Conservation (phyloP, 2,797 vertebrate genomes). For the Microctenopoma stevenorrisi region DNA sequence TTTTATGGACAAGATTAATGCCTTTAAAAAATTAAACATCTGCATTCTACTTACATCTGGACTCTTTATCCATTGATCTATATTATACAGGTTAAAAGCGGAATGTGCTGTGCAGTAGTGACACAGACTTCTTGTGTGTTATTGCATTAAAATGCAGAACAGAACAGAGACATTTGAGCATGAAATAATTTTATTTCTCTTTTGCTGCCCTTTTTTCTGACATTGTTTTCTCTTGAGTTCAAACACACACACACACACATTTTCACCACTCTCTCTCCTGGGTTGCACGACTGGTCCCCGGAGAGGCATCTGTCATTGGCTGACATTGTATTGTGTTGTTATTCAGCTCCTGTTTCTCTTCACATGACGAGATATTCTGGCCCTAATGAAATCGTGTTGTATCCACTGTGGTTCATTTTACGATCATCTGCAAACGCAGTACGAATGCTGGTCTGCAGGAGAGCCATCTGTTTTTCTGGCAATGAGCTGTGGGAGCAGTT, state of each 20-base stretch:
- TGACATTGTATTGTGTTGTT: constrained; percentile 71
- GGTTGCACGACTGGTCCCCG: constrained; percentile 45
- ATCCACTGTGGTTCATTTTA: constrained; percentile 53
- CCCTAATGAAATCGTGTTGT: constrained; percentile 45
- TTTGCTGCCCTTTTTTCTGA: neutral
- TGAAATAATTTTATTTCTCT: neutral
- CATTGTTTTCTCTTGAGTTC: neutral
- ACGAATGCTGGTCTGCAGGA: constrained; percentile 43
- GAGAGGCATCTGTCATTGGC: constrained; percentile 68
- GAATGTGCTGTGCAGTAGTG: neutral
- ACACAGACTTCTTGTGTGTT: neutral
- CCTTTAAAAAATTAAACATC: constrained; percentile 30
- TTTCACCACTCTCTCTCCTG: neutral
- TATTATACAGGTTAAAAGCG: neutral
- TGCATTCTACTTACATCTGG: constrained; percentile 13
- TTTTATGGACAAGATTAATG: constrained; percentile 8
- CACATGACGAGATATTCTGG: constrained; percentile 50
- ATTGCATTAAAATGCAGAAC: constrained; percentile 14
- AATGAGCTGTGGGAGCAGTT: constrained; percentile 35
- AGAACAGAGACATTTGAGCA: neutral
- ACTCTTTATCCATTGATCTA: neutral
- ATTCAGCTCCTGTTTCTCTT: constrained; percentile 62
- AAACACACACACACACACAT: neutral
- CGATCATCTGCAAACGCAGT: constrained; percentile 36
- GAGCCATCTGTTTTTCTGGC: constrained; percentile 59